phyloP scores from a whole-genome alignment of 2,888 invertebrate genomes.

The Microplitis deprimator region DNA sequence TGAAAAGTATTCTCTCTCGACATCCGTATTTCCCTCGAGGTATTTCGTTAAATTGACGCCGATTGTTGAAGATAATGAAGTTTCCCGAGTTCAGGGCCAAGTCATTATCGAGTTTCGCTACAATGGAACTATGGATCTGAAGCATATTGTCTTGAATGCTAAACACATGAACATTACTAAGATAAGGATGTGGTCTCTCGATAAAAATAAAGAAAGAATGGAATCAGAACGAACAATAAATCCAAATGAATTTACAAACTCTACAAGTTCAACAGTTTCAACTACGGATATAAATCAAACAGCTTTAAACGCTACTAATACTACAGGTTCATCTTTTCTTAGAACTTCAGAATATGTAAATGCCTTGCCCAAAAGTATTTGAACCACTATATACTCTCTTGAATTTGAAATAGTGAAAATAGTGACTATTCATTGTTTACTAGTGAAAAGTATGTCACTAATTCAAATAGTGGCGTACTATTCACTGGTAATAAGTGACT shows the following conservation, averaged over 20 bases:
- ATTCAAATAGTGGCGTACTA: too few relatives aligned
- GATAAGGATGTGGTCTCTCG: slow-evolving; percentile 24
- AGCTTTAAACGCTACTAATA: too few relatives aligned
- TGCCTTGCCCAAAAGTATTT: too few relatives aligned
- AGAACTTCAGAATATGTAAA: too few relatives aligned
- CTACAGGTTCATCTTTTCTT: too few relatives aligned
- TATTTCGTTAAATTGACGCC: slow-evolving; percentile 59
- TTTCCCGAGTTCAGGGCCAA: slow-evolving; percentile 54
- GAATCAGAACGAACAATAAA: not conserved
- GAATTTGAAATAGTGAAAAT: too few relatives aligned
- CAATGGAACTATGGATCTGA: slow-evolving; percentile 50
- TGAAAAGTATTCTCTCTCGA: slow-evolving; percentile 52
- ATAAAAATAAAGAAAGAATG: slow-evolving; percentile 13
- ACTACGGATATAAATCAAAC: not conserved
- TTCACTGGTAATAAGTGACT: too few relatives aligned
- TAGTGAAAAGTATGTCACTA: too few relatives aligned
- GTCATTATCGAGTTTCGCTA: slow-evolving; percentile 58
- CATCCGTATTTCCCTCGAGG: slow-evolving; percentile 55
- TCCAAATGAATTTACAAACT: too few relatives aligned
- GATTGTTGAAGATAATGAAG: slow-evolving; percentile 47
- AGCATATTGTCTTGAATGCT: slow-evolving; percentile 57
- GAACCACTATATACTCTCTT: too few relatives aligned
- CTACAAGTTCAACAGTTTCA: too few relatives aligned
- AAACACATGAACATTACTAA: slow-evolving; percentile 53
- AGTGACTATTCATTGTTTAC: too few relatives aligned